Conservation (phyloP, 2,888 invertebrate genomes). For the Chymomyza procnemis region DNA sequence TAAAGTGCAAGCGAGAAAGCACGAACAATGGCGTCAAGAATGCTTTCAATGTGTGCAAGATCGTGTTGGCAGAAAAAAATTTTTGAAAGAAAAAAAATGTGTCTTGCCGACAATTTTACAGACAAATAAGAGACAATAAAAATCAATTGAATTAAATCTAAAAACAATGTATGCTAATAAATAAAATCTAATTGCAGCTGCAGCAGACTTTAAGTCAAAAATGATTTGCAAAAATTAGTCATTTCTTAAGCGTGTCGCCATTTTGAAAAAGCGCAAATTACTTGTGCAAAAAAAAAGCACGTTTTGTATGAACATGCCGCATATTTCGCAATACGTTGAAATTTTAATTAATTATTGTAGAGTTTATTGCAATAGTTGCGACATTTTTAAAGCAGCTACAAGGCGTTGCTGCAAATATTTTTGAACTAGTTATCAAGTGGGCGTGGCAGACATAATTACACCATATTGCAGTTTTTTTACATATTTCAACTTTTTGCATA, state of each 20-base stretch:
- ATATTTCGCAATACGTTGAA: constrained; percentile 6
- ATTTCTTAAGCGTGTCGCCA: neutral
- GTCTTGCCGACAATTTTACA: neutral
- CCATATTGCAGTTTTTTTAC: constrained; percentile 43
- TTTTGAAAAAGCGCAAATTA: constrained; percentile 22
- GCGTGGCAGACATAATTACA: constrained; percentile 53
- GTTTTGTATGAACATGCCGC: constrained; percentile 25
- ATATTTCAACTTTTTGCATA: neutral
- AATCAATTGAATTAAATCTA: too few species aligned
- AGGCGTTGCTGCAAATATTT: neutral
- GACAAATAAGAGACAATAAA: too few species aligned
- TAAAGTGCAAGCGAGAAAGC: constrained; percentile 37
- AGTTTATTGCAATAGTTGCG: neutral
- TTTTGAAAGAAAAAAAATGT: neutral
- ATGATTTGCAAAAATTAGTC: neutral
- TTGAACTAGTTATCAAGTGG: constrained; percentile 25
- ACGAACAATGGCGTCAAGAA: constrained; percentile 53
- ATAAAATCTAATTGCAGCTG: too few species aligned
- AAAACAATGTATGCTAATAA: neutral
- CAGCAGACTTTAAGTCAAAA: neutral
- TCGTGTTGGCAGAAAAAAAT: constrained; percentile 43
- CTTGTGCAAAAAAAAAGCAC: constrained; percentile 40
- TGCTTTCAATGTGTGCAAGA: constrained; percentile 36
- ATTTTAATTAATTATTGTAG: neutral
- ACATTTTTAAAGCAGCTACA: neutral